Evolutionary conservation across 2,113 vertebrate genomes (phyloP).

Genomic region (Malurus cyaneus): DNA sequence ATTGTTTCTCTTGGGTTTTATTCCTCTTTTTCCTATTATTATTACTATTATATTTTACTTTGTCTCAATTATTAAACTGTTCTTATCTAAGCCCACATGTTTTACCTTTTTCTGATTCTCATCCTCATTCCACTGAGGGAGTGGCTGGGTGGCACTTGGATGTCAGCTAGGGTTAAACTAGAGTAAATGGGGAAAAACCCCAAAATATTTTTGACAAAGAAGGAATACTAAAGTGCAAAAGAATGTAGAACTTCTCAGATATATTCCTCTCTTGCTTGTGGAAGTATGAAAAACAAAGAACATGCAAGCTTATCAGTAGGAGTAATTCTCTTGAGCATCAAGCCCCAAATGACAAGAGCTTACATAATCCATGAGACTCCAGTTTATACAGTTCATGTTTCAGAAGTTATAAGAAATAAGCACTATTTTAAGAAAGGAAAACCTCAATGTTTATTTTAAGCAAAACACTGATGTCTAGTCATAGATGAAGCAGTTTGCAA

Average conservation of each 20-base stretch:
- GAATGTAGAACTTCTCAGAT: not conserved
- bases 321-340: not conserved
- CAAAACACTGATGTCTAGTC: not conserved
- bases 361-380: not conserved
- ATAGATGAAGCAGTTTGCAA: not conserved
- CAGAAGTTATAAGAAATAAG: not conserved
- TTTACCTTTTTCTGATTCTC: not conserved
- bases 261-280: not conserved
- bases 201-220: not conserved
- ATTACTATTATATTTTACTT: not conserved
- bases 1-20: not conserved
- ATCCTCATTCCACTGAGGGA: not conserved
- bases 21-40: not conserved
- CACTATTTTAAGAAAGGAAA: not conserved
- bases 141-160: not conserved
- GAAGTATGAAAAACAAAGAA: not conserved
- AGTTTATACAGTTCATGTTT: not conserved
- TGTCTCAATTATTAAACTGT: not conserved
- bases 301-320: not conserved
- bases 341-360: not conserved
- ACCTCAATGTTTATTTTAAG: not conserved
- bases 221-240: not conserved
- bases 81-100: not conserved
- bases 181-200: rapidly evolving
- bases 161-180: not conserved